A percentile compares a stretch with the other conserved stretches of the same genome.
Conservation (phyloP, 2,797 vertebrate species). For the Nannoperca australis region DNA sequence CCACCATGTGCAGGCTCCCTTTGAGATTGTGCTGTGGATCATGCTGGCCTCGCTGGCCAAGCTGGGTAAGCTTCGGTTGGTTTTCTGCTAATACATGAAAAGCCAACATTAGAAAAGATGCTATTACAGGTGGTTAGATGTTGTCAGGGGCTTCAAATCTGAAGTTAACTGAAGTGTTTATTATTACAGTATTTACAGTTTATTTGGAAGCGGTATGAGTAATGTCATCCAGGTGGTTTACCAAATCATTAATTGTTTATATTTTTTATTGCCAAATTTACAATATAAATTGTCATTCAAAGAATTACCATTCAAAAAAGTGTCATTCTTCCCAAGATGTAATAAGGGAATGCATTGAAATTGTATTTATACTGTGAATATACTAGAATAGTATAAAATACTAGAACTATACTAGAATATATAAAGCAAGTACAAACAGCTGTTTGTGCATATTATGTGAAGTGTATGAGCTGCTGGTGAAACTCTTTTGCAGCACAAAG, state of each 20-base stretch:
- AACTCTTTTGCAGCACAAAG: too few relatives aligned
- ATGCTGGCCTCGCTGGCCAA: conserved; percentile 90
- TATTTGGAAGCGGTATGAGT: neutral
- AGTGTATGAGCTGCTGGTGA: neutral
- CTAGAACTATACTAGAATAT: too few relatives aligned
- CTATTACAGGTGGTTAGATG: neutral
- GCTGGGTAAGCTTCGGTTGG: conserved; percentile 79
- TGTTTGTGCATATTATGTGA: neutral
- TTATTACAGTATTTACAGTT: neutral
- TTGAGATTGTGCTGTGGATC: conserved; percentile 90
- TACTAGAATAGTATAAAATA: too few relatives aligned
- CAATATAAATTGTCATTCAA: neutral
- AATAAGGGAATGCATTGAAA: neutral
- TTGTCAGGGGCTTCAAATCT: neutral
- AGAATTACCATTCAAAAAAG: neutral
- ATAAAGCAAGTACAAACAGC: neutral
- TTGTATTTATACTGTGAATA: neutral
- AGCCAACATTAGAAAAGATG: neutral
- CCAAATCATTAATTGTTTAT: neutral
- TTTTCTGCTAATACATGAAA: neutral
- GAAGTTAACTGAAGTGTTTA: neutral
- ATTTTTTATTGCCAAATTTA: neutral
- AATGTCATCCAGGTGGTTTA: neutral
- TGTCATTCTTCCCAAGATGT: neutral
- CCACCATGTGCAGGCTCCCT: conserved; percentile 88